Conservation (phyloP, 2,113 vertebrate genomes). For the Dipodomys spectabilis region DNA sequence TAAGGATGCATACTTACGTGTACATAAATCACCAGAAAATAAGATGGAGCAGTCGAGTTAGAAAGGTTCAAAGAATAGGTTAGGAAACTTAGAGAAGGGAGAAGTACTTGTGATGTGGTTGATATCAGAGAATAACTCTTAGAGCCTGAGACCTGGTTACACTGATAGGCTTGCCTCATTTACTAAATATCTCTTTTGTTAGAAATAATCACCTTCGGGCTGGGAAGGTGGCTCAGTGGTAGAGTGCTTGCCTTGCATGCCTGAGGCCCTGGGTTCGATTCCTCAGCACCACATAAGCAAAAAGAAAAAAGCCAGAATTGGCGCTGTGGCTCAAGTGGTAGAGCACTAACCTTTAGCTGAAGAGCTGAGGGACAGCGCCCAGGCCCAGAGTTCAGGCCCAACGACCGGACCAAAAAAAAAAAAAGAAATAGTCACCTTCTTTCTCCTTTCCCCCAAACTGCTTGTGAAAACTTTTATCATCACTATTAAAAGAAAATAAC, state of each 20-base stretch:
- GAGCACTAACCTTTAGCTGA: no score
- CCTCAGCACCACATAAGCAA: no score
- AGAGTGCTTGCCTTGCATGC: no score
- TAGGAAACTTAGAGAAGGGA: background rate
- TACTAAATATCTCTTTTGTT: background rate
- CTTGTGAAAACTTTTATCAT: background rate
- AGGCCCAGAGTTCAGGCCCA: no score
- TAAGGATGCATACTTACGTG: background rate
- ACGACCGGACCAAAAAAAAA: no score
- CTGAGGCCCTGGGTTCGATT: no score
- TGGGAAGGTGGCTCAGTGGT: no score
- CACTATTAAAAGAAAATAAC: background rate
- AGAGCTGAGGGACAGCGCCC: no score
- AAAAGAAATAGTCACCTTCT: background rate
- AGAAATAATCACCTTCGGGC: background rate
- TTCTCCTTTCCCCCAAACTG: background rate
- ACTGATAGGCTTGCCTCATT: background rate
- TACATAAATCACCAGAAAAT: background rate
- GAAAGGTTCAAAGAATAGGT: slow-evolving; percentile 10
- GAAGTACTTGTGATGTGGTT: background rate
- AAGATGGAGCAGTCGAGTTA: background rate
- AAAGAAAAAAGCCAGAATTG: no score
- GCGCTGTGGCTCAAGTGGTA: no score
- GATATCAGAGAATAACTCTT: background rate
- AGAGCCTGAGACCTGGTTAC: slow-evolving; percentile 7